Percentiles rank a stretch among this genome's conserved stretches.
phyloP scores from a whole-genome alignment of 2,113 vertebrate species.

The Muntiacus muntjak region DNA sequence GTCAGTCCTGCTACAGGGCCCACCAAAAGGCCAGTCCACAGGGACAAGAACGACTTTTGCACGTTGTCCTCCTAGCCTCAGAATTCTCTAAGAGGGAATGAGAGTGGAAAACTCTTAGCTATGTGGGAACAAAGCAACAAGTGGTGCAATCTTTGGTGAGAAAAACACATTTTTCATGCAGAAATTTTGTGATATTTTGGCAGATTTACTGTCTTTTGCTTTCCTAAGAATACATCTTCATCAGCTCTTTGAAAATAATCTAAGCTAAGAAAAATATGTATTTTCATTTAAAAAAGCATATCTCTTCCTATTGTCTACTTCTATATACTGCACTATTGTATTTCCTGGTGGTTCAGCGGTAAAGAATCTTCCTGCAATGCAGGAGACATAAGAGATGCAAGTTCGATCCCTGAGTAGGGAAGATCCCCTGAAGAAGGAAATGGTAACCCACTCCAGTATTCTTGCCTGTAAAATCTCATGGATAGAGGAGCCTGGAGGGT shows the following conservation, averaged over 20 bases:
- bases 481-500: not conserved
- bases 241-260: not conserved
- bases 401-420: not conserved
- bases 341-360: not conserved
- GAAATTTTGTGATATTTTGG: not conserved
- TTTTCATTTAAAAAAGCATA: not conserved
- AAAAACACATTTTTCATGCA: not conserved
- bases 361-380: not conserved
- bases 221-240: not conserved
- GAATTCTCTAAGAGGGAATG: not conserved
- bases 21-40: not conserved
- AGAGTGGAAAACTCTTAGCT: not conserved
- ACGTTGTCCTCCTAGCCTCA: not conserved
- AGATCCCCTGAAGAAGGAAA: not conserved
- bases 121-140: not conserved
- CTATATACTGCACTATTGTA: not conserved
- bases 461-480: not conserved
- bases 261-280: not conserved
- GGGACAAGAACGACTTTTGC: not conserved
- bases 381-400: not conserved
- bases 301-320: not conserved
- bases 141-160: not conserved
- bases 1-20: not conserved
- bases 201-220: not conserved
- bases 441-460: not conserved